phyloP scores from a whole-genome alignment of 2,797 vertebrate species.

The Pelodytes ibericus region DNA sequence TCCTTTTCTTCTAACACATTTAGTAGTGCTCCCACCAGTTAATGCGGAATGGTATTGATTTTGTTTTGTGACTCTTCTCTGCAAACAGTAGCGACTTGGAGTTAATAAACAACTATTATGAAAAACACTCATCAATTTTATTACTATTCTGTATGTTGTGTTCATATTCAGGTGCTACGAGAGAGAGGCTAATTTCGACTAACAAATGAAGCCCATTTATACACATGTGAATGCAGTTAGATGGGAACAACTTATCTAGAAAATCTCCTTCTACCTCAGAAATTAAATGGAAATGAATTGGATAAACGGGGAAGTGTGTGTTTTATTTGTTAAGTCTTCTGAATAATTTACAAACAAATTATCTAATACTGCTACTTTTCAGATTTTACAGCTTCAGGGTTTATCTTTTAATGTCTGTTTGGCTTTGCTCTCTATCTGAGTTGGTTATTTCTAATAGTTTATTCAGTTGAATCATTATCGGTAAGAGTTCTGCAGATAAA shows the following conservation, averaged over 20 bases:
- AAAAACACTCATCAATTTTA: conserved; percentile 16
- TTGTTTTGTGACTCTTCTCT: neutral
- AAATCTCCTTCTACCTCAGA: conserved; percentile 26
- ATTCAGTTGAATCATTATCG: conserved; percentile 55
- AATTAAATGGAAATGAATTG: conserved; percentile 38
- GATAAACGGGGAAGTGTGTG: conserved; percentile 20
- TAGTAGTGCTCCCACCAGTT: neutral
- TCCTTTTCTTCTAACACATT: too few species aligned
- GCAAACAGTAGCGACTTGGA: neutral
- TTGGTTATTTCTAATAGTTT: conserved; percentile 54
- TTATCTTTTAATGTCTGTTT: conserved; percentile 56
- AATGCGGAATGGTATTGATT: neutral
- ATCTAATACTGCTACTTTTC: conserved; percentile 49
- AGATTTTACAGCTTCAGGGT: conserved; percentile 37
- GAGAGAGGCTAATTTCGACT: conserved; percentile 29
- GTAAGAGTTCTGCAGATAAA: conserved; percentile 46
- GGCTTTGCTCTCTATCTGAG: conserved; percentile 49
- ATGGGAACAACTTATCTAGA: conserved; percentile 1
- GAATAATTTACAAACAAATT: conserved; percentile 54
- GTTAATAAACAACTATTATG: conserved; percentile 16
- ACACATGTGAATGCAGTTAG: conserved; percentile 7
- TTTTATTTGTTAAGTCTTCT: conserved; percentile 46
- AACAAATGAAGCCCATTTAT: conserved; percentile 14
- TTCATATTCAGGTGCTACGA: conserved; percentile 12
- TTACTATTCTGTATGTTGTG: conserved; percentile 6